Conservation (phyloP, 2,797 vertebrate genomes). For the Falco novaeseelandiae region DNA sequence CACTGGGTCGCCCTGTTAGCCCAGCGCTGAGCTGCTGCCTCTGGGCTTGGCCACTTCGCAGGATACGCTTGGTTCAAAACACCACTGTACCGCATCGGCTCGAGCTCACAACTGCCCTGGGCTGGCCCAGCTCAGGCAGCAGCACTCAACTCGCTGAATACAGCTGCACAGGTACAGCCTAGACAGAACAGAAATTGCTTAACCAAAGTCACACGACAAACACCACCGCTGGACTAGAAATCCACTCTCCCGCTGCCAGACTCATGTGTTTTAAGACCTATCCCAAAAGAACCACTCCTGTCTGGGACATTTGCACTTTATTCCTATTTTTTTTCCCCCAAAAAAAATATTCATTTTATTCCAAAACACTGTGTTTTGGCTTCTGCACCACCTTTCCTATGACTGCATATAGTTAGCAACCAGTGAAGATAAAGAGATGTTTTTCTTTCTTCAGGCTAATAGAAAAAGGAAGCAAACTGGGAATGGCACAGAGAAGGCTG, state of each 20-base stretch:
- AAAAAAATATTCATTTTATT: too few relatives aligned
- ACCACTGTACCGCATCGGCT: background rate
- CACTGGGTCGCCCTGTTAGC: background rate
- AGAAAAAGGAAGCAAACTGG: background rate
- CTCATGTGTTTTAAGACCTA: background rate
- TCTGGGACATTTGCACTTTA: background rate
- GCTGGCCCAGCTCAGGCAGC: background rate
- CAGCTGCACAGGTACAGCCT: background rate
- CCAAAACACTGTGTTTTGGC: background rate
- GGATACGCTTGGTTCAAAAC: background rate
- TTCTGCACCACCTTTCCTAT: background rate
- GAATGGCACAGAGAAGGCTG: background rate
- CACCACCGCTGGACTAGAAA: background rate
- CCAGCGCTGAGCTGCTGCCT: background rate
- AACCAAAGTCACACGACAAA: background rate
- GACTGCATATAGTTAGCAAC: background rate
- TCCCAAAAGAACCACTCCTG: background rate
- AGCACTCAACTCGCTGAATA: background rate
- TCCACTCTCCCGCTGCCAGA: background rate
- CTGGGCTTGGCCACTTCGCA: background rate
- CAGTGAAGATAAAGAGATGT: background rate
- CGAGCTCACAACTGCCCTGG: background rate
- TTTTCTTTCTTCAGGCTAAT: background rate
- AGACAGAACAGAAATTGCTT: background rate
- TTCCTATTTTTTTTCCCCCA: background rate